Evolutionary conservation across 2,797 vertebrate species (phyloP).

Genomic region (Holocentrus rufus): DNA sequence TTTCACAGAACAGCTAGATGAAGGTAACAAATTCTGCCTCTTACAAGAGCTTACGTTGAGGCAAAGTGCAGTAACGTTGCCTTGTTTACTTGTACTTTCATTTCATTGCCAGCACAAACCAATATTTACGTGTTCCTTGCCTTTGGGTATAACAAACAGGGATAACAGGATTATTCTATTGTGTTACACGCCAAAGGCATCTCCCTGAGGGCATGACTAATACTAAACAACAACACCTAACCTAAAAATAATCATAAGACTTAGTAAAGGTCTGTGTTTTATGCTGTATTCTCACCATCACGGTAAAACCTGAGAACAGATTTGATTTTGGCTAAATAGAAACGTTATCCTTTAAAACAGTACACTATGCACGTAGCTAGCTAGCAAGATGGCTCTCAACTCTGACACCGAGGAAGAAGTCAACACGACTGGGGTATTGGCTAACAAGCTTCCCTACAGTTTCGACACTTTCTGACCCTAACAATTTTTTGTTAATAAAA

Average conservation of each 20-base stretch:
- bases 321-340: neutral
- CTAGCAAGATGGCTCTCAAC: constrained; percentile 72
- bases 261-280: neutral
- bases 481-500: fast-evolving
- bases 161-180: constrained; percentile 50
- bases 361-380: constrained; percentile 33
- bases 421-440: constrained; percentile 9
- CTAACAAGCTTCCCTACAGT: constrained; percentile 10
- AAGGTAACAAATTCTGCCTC: constrained; percentile 2
- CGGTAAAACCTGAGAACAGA: neutral
- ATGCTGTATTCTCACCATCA: fast-evolving
- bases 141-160: constrained; percentile 10
- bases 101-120: neutral
- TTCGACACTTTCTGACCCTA: neutral
- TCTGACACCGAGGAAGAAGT: constrained; percentile 35
- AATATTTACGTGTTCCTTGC: constrained; percentile 14
- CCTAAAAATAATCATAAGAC: neutral
- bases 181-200: constrained; percentile 47
- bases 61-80: neutral
- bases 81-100: neutral
- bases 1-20: neutral
- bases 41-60: neutral
- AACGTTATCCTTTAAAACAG: neutral
- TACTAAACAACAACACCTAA: neutral
- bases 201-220: constrained; percentile 15